A percentile compares a stretch with the other conserved stretches of the same genome.
Evolutionary conservation across 2,888 invertebrate species (phyloP).

Genomic region (Callinectes sapidus): DNA sequence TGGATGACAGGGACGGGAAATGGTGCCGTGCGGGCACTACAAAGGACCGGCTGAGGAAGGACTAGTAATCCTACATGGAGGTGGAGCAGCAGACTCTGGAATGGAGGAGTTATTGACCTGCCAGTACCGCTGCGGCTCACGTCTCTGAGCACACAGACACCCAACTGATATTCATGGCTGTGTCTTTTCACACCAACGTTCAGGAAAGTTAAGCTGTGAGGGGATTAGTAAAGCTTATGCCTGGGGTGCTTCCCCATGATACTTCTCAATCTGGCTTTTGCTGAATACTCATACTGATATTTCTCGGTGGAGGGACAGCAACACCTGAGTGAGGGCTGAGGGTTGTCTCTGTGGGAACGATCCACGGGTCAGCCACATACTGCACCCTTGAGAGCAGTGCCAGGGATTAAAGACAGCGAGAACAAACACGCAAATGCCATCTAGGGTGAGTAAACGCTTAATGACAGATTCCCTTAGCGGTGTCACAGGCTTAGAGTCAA

Average conservation of each 20-base stretch:
- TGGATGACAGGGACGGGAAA: not conserved
- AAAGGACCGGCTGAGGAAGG: not conserved
- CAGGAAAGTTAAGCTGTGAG: slow-evolving; percentile 19
- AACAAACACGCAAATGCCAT: not conserved
- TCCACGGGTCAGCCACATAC: not conserved
- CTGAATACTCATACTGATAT: slow-evolving; percentile 7
- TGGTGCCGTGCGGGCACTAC: not conserved
- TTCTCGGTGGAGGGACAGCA: not conserved
- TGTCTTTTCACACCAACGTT: slow-evolving; percentile 26
- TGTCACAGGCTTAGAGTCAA: not conserved
- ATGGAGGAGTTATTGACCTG: slow-evolving; percentile 20
- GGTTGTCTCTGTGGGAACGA: not conserved
- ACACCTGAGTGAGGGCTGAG: not conserved
- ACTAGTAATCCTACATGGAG: slow-evolving; percentile 6
- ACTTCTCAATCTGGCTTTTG: slow-evolving; percentile 7
- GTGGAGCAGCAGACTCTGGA: not conserved
- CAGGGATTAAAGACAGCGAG: not conserved
- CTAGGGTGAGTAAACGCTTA: not conserved
- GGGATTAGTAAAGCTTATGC: slow-evolving; percentile 12
- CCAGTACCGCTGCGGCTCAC: slow-evolving; percentile 1
- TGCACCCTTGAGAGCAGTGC: not conserved
- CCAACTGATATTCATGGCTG: not conserved
- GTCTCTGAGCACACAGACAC: slow-evolving; percentile 3
- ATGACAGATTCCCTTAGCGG: not conserved
- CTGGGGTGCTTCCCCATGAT: not conserved